Conservation (phyloP, 2,113 vertebrate genomes). For the Myotis brandtii region DNA sequence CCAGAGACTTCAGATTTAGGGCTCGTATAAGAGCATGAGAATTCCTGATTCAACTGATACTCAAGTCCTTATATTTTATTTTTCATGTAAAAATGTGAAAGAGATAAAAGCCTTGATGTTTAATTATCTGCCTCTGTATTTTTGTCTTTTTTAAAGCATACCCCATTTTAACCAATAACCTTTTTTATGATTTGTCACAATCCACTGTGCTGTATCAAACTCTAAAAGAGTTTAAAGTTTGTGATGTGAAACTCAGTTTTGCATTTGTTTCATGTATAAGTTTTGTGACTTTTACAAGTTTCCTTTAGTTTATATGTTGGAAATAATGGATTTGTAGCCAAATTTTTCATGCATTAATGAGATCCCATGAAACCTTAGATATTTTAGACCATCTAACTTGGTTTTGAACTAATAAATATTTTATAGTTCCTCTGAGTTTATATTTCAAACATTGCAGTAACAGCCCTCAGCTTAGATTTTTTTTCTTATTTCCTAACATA, state of each 20-base stretch:
- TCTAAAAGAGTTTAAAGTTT: background rate
- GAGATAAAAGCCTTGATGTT: background rate
- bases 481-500: constrained; percentile 47
- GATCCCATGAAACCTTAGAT: constrained; percentile 22
- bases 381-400: constrained; percentile 50
- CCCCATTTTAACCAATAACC: background rate
- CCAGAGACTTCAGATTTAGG: constrained; percentile 29
- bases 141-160: background rate
- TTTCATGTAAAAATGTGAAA: constrained; percentile 32
- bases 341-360: constrained; percentile 62
- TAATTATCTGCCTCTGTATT: background rate
- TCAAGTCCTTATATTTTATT: constrained; percentile 4
- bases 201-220: background rate
- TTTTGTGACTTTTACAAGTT: constrained; percentile 36
- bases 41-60: background rate
- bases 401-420: constrained; percentile 71
- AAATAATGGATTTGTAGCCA: constrained; percentile 34
- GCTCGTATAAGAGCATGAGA: background rate
- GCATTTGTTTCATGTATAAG: background rate
- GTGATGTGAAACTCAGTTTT: background rate
- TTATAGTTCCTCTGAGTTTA: constrained; percentile 36
- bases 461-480: constrained; percentile 2
- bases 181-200: background rate
- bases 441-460: constrained; percentile 46
- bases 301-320: constrained; percentile 24